A percentile compares a stretch with the other conserved stretches of the same genome.
phyloP scores from a whole-genome alignment of 2,113 vertebrate genomes.

The Rousettus leschenaultii region DNA sequence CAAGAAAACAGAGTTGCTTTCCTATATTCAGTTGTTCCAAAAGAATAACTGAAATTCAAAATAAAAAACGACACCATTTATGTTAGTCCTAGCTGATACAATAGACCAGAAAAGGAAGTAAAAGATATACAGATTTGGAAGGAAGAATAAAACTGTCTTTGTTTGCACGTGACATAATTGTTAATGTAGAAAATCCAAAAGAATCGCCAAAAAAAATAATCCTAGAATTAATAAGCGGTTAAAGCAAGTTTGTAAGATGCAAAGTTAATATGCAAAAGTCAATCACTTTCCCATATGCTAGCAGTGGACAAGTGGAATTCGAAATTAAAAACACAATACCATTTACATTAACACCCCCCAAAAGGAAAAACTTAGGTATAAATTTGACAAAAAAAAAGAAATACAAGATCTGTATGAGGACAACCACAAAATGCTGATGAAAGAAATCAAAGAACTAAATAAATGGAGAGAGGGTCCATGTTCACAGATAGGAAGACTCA shows the following conservation, averaged over 20 bases:
- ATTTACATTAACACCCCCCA: neutral
- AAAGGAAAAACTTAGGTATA: slow-evolving; percentile 1
- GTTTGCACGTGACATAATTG: neutral
- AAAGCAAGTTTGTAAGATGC: neutral
- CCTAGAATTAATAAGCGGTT: neutral
- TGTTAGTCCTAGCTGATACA: neutral
- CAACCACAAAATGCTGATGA: neutral
- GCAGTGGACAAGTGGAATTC: neutral
- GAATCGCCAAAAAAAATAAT: neutral
- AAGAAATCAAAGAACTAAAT: neutral
- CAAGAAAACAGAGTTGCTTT: slow-evolving; percentile 23
- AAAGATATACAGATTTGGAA: neutral
- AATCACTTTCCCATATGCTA: neutral
- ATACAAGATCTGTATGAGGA: neutral
- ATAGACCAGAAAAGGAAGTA: neutral
- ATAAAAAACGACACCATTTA: neutral
- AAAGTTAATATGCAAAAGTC: neutral
- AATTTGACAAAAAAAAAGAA: neutral
- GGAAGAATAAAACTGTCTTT: neutral
- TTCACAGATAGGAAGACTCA: neutral
- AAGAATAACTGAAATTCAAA: neutral
- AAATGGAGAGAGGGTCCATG: neutral
- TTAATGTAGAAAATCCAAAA: neutral
- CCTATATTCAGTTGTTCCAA: neutral
- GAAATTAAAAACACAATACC: neutral